Conservation (phyloP, 37 sponge, comb jelly and placozoan genomes). For the Hexactinellida sp. region DNA sequence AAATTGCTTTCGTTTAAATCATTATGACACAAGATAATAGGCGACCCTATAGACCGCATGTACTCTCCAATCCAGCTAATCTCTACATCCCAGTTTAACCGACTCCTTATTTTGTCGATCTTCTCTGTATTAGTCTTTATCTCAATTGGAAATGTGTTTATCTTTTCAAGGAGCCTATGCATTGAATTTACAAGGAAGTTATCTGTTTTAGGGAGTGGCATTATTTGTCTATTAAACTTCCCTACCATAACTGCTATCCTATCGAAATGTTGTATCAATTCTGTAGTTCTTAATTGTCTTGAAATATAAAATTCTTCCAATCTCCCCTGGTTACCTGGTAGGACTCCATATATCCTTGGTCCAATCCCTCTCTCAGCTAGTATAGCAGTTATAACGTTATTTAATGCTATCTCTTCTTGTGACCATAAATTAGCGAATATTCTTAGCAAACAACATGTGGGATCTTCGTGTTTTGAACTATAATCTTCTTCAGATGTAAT, state of each 20-base stretch:
- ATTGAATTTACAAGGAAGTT: neutral
- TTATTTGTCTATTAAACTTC: neutral
- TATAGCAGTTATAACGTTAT: neutral
- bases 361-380: conserved; percentile 13
- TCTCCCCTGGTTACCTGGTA: neutral
- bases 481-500: neutral
- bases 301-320: neutral
- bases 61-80: neutral
- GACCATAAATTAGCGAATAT: neutral
- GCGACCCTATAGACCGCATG: neutral
- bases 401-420: neutral
- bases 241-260: neutral
- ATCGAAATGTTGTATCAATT: neutral
- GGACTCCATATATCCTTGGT: conserved; percentile 11
- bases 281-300: neutral
- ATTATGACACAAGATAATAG: neutral
- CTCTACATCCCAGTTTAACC: neutral
- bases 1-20: neutral
- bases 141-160: neutral
- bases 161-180: neutral
- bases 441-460: neutral
- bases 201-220: neutral
- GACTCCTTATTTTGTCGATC: neutral
- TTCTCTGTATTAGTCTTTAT: neutral
- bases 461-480: neutral